Conservation (phyloP, 92 coral and sea anemone genomes). For the Phenganax stokvisi region DNA sequence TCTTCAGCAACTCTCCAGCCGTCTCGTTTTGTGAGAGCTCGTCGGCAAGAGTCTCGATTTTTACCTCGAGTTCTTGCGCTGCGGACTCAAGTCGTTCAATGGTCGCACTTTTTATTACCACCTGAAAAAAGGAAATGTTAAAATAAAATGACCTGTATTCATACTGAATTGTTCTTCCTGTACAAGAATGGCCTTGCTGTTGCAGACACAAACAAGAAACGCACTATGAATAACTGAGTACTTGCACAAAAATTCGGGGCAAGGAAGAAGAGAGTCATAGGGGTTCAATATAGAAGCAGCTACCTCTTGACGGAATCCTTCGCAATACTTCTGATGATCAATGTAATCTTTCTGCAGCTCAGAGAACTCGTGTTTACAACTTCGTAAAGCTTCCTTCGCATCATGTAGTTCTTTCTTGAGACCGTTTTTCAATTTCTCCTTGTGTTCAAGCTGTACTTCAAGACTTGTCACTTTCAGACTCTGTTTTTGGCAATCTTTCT, state of each 20-base stretch:
- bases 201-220: no score
- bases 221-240: no score
- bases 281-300: not conserved
- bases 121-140: not conserved
- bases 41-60: conserved; percentile 58
- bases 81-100: conserved; percentile 74
- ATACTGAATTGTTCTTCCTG: no score
- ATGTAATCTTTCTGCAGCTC: conserved; percentile 77
- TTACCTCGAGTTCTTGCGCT: conserved; percentile 51
- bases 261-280: no score
- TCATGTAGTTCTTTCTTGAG: conserved; percentile 67
- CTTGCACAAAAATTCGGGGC: no score
- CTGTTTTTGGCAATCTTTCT: conserved; percentile 63
- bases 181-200: no score
- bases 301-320: conserved; percentile 70
- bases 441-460: conserved; percentile 74
- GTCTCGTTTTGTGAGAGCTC: conserved; percentile 67
- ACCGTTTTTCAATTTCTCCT: conserved; percentile 73
- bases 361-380: conserved; percentile 69
- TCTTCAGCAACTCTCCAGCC: conserved; percentile 60
- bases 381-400: conserved; percentile 64
- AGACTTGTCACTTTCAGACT: conserved; percentile 68
- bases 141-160: not conserved
- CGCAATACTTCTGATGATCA: conserved; percentile 89
- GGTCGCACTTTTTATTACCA: conserved; percentile 62